These are phyloP conservation scores for Dendroctonus valens DNA, from an alignment of 1,140 invertebrate genomes.

Conservation along the genomic window DNA sequence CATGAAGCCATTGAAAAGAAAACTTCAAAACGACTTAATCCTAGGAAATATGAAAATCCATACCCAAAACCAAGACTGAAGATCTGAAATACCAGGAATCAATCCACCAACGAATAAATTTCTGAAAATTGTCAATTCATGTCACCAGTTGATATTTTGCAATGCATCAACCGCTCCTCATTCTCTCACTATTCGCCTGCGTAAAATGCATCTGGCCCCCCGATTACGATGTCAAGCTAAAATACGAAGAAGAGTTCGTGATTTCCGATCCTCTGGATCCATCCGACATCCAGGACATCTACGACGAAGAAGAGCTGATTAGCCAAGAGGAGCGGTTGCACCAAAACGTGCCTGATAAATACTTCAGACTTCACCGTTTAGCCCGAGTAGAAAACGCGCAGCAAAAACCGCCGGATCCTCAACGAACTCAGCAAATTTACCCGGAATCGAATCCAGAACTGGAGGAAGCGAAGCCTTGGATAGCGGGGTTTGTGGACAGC, in stretches of 20 bases:
- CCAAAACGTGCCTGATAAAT: slow-evolving; percentile 33
- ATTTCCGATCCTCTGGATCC: slow-evolving; percentile 43
- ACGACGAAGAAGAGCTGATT: slow-evolving; percentile 48
- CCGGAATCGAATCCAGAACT: slow-evolving; percentile 37
- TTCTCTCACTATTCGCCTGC: not conserved
- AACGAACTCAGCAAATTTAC: slow-evolving; percentile 7
- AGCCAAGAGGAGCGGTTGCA: slow-evolving; percentile 31
- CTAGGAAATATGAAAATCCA: too few species aligned
- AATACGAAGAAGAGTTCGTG: slow-evolving; percentile 43
- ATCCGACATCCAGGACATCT: slow-evolving; percentile 43
- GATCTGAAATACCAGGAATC: too few species aligned
- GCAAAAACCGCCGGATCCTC: not conserved
- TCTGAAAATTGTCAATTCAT: not conserved
- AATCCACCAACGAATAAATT: too few species aligned
- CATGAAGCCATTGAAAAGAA: too few species aligned
- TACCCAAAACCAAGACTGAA: too few species aligned
- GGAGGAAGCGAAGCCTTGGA: slow-evolving; percentile 36
- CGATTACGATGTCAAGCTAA: slow-evolving; percentile 41
- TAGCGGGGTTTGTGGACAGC: slow-evolving; percentile 40
- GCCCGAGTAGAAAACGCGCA: slow-evolving; percentile 7
- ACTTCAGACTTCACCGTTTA: slow-evolving; percentile 38
- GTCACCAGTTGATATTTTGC: not conserved
- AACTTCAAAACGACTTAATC: too few species aligned
- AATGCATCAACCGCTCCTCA: not conserved
- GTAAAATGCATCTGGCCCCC: slow-evolving; percentile 42